These are phyloP conservation scores for Plutella xylostella DNA, from an alignment of 2,888 invertebrate genomes.

Conservation along the genomic window DNA sequence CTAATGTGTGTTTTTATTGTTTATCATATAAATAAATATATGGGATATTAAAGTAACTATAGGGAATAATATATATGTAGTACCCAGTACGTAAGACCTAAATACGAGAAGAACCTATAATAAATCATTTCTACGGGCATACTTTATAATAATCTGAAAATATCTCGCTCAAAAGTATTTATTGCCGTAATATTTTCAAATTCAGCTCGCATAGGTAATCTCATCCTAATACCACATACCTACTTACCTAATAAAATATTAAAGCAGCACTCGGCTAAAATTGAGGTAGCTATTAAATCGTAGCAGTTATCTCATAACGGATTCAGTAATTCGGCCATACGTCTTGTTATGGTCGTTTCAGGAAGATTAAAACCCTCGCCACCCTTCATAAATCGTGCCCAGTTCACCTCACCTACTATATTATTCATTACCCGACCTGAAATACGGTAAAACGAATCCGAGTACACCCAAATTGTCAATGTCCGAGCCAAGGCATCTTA, in stretches of 20 bases:
- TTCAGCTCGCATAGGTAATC: too few relatives aligned
- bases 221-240: background rate
- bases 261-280: slow-evolving; percentile 40
- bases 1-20: too few relatives aligned
- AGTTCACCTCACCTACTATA: slow-evolving; percentile 46
- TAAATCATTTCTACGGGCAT: background rate
- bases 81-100: too few relatives aligned
- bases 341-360: slow-evolving; percentile 64
- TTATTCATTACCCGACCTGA: slow-evolving; percentile 44
- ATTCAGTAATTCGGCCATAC: slow-evolving; percentile 66
- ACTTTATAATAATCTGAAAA: background rate
- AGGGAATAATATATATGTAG: too few relatives aligned
- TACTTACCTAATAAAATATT: slow-evolving; percentile 41
- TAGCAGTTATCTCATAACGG: slow-evolving; percentile 47
- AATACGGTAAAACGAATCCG: slow-evolving; percentile 52
- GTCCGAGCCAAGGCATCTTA: slow-evolving; percentile 17
- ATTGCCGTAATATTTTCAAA: too few relatives aligned
- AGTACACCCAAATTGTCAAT: slow-evolving; percentile 48
- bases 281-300: slow-evolving; percentile 55
- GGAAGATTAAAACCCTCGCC: slow-evolving; percentile 60
- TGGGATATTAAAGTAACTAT: too few relatives aligned
- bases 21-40: too few relatives aligned
- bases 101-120: too few relatives aligned
- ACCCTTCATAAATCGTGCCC: slow-evolving; percentile 64
- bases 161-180: background rate